Evolutionary conservation across 2,888 invertebrate species (phyloP), one percentile per base, ranked within the genome.

Genomic region (Creontiades dilutus): DNA sequence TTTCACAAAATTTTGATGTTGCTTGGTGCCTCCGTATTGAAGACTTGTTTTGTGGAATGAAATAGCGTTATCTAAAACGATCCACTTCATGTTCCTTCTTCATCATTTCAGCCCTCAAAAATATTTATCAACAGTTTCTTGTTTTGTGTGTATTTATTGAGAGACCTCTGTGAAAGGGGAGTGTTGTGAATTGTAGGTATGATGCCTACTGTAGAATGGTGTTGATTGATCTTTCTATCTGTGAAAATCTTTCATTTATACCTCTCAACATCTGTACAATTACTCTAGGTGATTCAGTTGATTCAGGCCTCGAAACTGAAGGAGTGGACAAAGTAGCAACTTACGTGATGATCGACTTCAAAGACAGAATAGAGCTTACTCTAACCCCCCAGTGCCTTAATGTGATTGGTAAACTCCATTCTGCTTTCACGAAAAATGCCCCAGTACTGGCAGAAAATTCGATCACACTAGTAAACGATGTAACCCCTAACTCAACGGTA

Each of bases 261-360:
- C 19, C 9, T 57, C 37, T 37, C 37, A 37, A 37, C 37, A 4
- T 28, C 5, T 61, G 37, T 37, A 37, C 7, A 37, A 19, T 47
- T 16, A 52, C 57, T 91, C 91, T 88, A 92, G 94, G 94, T 89
- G 94, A 94, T 91, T 95, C 94, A 87, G 93, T 94, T 0, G 95
- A 95, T 92, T 95, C 95, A 0, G 94, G 94, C 0, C 92, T 94
- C 14, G 94, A 94, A 68, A 92, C 93, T 0, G 94, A 94, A 27
- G 93, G 89, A 92, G 90, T 92, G 0, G 94, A 94, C 82, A 93
- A 93, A 13, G 92, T 93, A 80, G 96, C 96, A 81, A 95, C 95
- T 0, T 96, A 96, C 93, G 92, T 97, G 11, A 94, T 96, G 86
- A 92, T 97, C 4, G 96, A 96, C 91, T 95, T 96, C 0, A 94